phyloP scores from a whole-genome alignment of 2,888 invertebrate genomes.

The Erebia aethiops region DNA sequence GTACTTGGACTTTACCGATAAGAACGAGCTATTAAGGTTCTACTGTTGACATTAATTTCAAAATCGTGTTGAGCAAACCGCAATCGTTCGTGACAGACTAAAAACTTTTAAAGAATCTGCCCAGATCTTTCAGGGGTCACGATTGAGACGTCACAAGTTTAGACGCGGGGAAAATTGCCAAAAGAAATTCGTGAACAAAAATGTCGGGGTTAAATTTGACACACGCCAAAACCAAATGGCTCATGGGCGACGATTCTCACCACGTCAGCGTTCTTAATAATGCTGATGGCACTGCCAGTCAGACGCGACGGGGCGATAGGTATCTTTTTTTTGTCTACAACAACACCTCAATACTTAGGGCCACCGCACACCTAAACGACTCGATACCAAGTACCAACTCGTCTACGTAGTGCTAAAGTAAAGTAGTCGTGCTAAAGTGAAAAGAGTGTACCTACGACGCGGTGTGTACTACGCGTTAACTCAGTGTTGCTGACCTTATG shows the following conservation, averaged over 20 bases:
- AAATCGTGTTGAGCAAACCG: constrained; percentile 29
- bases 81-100: constrained; percentile 34
- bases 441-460: too few species aligned
- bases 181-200: constrained; percentile 73
- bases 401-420: too few species aligned
- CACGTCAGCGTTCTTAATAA: constrained; percentile 53
- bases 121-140: constrained; percentile 41
- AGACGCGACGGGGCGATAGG: not conserved
- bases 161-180: constrained; percentile 76
- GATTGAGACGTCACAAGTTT: constrained; percentile 72
- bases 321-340: not conserved
- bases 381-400: too few species aligned
- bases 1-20: not conserved
- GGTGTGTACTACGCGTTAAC: too few species aligned
- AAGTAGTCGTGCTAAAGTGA: too few species aligned
- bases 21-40: not conserved
- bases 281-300: constrained; percentile 42
- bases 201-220: constrained; percentile 52
- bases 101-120: constrained; percentile 30
- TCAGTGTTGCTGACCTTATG: too few species aligned
- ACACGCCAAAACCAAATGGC: constrained; percentile 71
- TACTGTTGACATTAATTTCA: constrained; percentile 1
- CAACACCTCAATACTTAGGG: not conserved
- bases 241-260: constrained; percentile 67
- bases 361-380: too few species aligned